Conservation (phyloP, 2,797 vertebrate species). For the Fistularia tabacaria region DNA sequence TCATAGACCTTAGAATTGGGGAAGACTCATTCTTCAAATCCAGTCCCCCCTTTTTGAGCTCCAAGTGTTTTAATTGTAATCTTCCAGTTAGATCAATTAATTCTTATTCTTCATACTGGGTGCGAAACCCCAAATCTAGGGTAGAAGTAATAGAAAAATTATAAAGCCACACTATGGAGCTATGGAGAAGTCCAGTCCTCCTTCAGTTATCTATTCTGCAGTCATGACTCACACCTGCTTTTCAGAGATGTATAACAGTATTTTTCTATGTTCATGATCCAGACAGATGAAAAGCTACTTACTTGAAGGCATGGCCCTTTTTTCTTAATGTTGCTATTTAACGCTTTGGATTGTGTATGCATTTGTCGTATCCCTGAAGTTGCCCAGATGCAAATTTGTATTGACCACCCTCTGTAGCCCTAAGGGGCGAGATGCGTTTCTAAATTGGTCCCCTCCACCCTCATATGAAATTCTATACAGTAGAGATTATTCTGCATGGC, state of each 20-base stretch:
- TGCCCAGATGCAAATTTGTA: slow-evolving; percentile 47
- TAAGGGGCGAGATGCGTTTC: slow-evolving; percentile 43
- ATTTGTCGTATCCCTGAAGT: slow-evolving; percentile 20
- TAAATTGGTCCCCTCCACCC: slow-evolving; percentile 49
- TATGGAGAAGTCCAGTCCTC: slow-evolving; percentile 6
- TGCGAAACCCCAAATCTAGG: not conserved
- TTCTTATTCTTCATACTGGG: not conserved
- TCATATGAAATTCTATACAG: slow-evolving; percentile 36
- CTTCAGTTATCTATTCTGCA: slow-evolving; percentile 28
- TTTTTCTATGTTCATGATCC: slow-evolving; percentile 11
- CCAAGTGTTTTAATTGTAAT: too few species aligned
- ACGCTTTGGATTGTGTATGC: slow-evolving; percentile 21
- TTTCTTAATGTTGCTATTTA: slow-evolving; percentile 38
- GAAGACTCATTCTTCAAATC: too few species aligned
- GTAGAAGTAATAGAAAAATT: not conserved
- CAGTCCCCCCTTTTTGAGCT: too few species aligned
- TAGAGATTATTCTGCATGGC: slow-evolving; percentile 31
- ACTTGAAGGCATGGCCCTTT: slow-evolving; percentile 18
- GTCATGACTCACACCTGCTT: slow-evolving; percentile 47
- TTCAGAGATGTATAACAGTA: slow-evolving; percentile 26
- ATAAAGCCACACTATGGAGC: not conserved
- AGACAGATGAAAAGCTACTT: slow-evolving; percentile 16
- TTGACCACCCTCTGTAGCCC: slow-evolving; percentile 33
- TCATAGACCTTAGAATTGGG: too few species aligned
- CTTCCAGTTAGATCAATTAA: too few species aligned